Evolutionary conservation across 35 echinoderm and acorn worm genomes (phyloP).

Genomic region (Eucidaris tribuloides): DNA sequence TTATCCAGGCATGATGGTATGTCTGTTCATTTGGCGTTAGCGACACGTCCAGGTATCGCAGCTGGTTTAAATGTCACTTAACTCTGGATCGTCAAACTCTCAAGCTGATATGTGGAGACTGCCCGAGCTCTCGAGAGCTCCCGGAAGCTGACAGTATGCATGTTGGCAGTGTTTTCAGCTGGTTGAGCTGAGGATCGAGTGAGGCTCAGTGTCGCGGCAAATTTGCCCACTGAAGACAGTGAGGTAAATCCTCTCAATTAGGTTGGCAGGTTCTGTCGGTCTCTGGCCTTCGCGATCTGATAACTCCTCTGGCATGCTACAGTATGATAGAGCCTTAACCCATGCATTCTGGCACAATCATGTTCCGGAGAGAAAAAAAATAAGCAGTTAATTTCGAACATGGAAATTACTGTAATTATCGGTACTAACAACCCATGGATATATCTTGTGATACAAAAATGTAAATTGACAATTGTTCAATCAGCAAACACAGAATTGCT

Average conservation of each 20-base stretch:
- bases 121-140: slow-evolving; percentile 23
- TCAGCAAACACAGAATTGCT: no score
- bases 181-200: slow-evolving; percentile 70
- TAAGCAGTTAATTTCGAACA: no score
- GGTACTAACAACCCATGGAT: no score
- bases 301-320: slow-evolving; percentile 2
- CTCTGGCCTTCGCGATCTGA: neutral
- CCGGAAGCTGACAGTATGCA: slow-evolving; percentile 31
- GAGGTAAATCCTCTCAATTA: slow-evolving; percentile 66
- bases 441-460: no score
- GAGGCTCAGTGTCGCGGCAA: neutral
- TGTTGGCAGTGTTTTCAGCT: slow-evolving; percentile 47
- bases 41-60: slow-evolving; percentile 64
- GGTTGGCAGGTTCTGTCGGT: slow-evolving; percentile 9
- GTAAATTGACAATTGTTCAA: no score
- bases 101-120: slow-evolving; percentile 42
- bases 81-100: slow-evolving; percentile 34
- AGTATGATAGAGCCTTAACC: slow-evolving; percentile 18
- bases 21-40: slow-evolving; percentile 54
- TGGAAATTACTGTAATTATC: no score
- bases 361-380: no score
- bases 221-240: neutral
- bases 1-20: slow-evolving; percentile 60
- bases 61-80: slow-evolving; percentile 21
- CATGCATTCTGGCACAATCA: neutral